These are phyloP conservation scores for Falco berigora DNA, from an alignment of 2,797 vertebrate genomes.

Conservation along the genomic window DNA sequence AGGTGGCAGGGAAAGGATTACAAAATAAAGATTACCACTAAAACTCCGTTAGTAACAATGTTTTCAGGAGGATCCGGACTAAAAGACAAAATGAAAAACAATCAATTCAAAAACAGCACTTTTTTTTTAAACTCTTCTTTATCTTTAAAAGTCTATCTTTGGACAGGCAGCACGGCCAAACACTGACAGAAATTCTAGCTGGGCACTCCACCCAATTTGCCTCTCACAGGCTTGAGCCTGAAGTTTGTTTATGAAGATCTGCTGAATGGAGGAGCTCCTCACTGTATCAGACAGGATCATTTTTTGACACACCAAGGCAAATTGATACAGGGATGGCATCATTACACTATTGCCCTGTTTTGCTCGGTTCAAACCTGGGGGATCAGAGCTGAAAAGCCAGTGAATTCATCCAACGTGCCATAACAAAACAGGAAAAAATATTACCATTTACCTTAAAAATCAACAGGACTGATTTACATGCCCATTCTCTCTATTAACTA, in stretches of 20 bases:
- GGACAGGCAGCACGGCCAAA: not conserved
- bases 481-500: not conserved
- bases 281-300: not conserved
- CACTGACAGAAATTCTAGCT: not conserved
- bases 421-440: not conserved
- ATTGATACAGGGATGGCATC: not conserved
- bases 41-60: constrained; percentile 81
- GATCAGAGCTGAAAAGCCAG: not conserved
- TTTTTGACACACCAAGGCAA: not conserved
- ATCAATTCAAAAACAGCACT: not conserved
- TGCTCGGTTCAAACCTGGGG: not conserved
- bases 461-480: not conserved
- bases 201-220: not conserved
- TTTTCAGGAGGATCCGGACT: constrained; percentile 74
- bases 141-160: not conserved
- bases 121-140: not conserved
- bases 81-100: constrained; percentile 51
- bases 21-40: constrained; percentile 78
- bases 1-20: not conserved
- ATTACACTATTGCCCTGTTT: not conserved
- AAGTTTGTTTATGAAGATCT: not conserved
- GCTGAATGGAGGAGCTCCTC: not conserved
- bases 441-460: not conserved
- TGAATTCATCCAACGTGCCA: not conserved
- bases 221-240: not conserved